Percentiles rank a stretch among this genome's conserved stretches.
phyloP scores from a whole-genome alignment of 2,113 vertebrate species.

The Triplophysa siluroides region DNA sequence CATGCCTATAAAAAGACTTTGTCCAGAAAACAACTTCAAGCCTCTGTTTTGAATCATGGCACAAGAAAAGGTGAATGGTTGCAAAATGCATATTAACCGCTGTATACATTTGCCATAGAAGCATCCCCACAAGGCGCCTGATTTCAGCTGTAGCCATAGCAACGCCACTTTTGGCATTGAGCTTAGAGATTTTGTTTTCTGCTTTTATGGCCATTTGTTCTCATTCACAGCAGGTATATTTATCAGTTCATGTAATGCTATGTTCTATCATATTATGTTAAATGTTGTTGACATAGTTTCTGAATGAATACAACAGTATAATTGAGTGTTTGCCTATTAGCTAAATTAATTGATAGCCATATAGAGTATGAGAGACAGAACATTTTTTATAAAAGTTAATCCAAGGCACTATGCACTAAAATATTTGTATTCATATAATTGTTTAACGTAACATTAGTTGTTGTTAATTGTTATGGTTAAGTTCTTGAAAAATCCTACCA shows the following conservation, averaged over 20 bases:
- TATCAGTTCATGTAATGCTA: background rate
- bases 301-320: background rate
- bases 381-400: too few relatives aligned
- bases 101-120: background rate
- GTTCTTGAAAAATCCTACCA: too few relatives aligned
- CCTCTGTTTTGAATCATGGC: background rate
- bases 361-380: too few relatives aligned
- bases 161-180: conserved; percentile 7
- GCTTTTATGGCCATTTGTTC: conserved; percentile 26
- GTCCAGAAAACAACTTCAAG: background rate
- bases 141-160: conserved; percentile 33
- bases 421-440: too few relatives aligned
- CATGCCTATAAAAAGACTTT: background rate
- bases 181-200: conserved; percentile 1
- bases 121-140: background rate
- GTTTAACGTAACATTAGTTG: too few relatives aligned
- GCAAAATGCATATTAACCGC: conserved; percentile 15
- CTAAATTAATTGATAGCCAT: conserved; percentile 4
- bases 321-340: conserved; percentile 17
- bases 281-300: background rate
- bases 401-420: too few relatives aligned
- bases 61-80: background rate
- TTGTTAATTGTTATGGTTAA: too few relatives aligned
- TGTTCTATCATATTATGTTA: background rate
- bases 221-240: background rate